phyloP scores from a whole-genome alignment of 1,140 invertebrate species.

The Panagrolaimus sp. region DNA sequence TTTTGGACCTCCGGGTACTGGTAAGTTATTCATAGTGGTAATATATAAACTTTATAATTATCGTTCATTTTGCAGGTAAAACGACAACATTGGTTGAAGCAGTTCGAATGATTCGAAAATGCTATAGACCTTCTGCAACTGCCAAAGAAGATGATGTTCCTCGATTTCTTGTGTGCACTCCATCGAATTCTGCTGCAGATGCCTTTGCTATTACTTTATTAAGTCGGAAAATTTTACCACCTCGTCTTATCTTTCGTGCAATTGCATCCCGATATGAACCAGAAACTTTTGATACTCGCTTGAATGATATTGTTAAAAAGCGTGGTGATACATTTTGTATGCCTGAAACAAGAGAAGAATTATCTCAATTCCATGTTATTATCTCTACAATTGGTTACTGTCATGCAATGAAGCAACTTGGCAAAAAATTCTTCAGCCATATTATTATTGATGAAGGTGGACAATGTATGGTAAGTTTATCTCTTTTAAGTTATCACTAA shows the following conservation, averaged over 20 bases:
- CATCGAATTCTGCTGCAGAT: background rate
- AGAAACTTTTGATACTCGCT: background rate
- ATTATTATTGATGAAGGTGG: slow-evolving; percentile 2
- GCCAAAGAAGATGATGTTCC: background rate
- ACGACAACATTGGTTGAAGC: background rate
- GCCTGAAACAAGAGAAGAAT: background rate
- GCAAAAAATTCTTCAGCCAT: background rate
- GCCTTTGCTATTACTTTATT: background rate
- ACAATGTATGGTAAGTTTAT: background rate
- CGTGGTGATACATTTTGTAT: background rate
- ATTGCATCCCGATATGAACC: background rate
- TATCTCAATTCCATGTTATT: background rate
- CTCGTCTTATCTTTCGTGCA: background rate
- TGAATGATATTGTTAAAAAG: background rate
- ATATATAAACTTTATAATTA: no score
- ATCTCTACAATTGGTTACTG: background rate
- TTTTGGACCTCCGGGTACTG: slow-evolving; percentile 4
- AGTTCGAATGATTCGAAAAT: background rate
- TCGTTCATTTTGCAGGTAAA: no score
- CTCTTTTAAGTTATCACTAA: no score
- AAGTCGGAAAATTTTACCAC: background rate
- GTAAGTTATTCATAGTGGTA: no score
- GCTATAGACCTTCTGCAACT: no score
- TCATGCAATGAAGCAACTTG: background rate
- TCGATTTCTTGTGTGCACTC: background rate